Percentiles rank a stretch among this genome's conserved stretches.
These are phyloP conservation scores for Spongilla lacustris DNA, from an alignment of 37 sponge, comb jelly and placozoan species.

Conservation along the genomic window DNA sequence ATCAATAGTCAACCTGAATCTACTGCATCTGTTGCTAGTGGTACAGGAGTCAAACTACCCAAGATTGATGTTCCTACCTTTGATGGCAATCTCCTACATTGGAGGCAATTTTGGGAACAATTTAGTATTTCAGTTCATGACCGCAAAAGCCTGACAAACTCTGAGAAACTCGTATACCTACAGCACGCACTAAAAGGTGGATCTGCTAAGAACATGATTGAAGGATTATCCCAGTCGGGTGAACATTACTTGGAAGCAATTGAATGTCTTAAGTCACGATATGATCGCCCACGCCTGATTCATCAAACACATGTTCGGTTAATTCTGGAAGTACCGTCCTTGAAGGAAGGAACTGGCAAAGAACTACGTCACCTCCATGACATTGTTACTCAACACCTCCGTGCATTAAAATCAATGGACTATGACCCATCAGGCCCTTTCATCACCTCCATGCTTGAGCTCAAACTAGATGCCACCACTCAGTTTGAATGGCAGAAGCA, in stretches of 20 bases:
- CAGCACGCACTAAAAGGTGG: conserved; percentile 41
- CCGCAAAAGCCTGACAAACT: conserved; percentile 24
- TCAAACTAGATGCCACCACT: conserved; percentile 41
- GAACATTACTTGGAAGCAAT: conserved; percentile 44
- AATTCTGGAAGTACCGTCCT: conserved; percentile 4
- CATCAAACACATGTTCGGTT: conserved; percentile 22
- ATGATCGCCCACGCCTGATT: conserved; percentile 12
- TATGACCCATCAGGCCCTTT: conserved; percentile 28
- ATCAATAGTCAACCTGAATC: neutral
- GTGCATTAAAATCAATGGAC: conserved; percentile 25
- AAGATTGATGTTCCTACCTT: conserved; percentile 43
- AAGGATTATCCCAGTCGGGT: conserved; percentile 34
- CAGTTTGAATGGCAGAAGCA: conserved; percentile 60
- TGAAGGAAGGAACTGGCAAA: conserved; percentile 26
- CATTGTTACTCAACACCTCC: conserved; percentile 28
- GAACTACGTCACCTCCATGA: conserved; percentile 37
- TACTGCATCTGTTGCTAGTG: neutral
- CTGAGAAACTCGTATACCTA: conserved; percentile 33
- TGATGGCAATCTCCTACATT: conserved; percentile 37
- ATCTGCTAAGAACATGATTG: conserved; percentile 38
- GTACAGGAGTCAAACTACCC: conserved; percentile 37
- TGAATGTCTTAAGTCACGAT: conserved; percentile 10
- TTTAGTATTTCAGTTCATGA: conserved; percentile 45
- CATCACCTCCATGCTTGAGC: conserved; percentile 44
- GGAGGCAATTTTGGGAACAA: conserved; percentile 52